Conservation (phyloP, 2,113 vertebrate species). For the Mastomys natalensis region DNA sequence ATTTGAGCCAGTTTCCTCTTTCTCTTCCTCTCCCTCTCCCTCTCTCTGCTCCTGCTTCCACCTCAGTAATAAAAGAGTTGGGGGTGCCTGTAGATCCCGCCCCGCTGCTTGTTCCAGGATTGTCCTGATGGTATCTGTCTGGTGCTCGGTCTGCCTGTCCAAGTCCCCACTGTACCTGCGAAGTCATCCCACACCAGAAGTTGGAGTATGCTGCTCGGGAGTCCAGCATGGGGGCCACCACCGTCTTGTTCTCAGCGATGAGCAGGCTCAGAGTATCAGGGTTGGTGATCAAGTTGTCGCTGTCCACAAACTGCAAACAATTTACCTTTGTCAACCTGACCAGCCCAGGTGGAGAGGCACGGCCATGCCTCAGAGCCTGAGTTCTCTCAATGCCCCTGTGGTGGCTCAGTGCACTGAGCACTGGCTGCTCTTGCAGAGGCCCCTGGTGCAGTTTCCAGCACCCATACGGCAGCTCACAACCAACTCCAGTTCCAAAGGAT, state of each 20-base stretch:
- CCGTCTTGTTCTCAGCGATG: constrained; percentile 94
- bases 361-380: too few species aligned
- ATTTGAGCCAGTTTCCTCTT: neutral
- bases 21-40: too few species aligned
- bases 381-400: neutral
- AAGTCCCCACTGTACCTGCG: constrained; percentile 84
- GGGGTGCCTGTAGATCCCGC: neutral
- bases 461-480: too few species aligned
- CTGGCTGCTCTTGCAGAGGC: neutral
- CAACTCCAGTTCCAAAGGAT: neutral
- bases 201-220: constrained; percentile 96
- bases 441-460: neutral
- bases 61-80: neutral
- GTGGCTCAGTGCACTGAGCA: too few species aligned
- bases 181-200: constrained; percentile 98
- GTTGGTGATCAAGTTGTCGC: constrained; percentile 94
- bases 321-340: fast-evolving
- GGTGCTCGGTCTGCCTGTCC: neutral
- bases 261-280: constrained; percentile 90
- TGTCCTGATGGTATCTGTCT: neutral
- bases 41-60: neutral
- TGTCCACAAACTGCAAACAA: constrained; percentile 89
- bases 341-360: neutral
- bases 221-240: constrained; percentile 95
- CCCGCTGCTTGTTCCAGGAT: too few species aligned